A percentile compares a stretch with the other conserved stretches of the same genome.
phyloP scores from a whole-genome alignment of 2,113 vertebrate species.

The Hemichromis elongatus region DNA sequence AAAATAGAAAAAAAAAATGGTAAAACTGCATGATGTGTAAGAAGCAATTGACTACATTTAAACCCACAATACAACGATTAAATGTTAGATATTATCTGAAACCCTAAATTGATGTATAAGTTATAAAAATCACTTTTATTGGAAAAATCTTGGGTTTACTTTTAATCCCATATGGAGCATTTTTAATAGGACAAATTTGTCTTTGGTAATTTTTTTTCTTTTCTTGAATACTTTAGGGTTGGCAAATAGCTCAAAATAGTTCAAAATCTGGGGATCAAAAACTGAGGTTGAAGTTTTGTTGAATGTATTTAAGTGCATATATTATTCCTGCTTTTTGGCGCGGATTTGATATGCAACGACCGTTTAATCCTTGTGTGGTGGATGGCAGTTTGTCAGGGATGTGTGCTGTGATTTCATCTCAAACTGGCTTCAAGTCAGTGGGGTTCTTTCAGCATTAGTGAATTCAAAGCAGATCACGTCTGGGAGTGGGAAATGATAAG shows the following conservation, averaged over 20 bases:
- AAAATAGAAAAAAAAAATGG: neutral
- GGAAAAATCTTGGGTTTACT: neutral
- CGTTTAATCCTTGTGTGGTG: constrained; percentile 58
- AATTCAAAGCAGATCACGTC: constrained; percentile 77
- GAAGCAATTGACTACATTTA: neutral
- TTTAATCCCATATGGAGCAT: constrained; percentile 15
- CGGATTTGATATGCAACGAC: constrained; percentile 41
- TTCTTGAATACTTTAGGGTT: constrained; percentile 48
- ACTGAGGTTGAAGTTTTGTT: constrained; percentile 51
- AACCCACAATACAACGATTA: neutral
- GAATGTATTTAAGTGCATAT: constrained; percentile 62
- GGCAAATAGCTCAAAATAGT: constrained; percentile 44
- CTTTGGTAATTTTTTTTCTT: neutral
- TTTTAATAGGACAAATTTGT: constrained; percentile 15
- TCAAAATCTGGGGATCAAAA: constrained; percentile 44
- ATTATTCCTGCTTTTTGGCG: constrained; percentile 47
- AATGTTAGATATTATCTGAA: neutral
- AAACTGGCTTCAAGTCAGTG: constrained; percentile 72
- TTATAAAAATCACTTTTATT: neutral
- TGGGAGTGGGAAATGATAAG: constrained; percentile 73
- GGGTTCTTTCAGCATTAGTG: constrained; percentile 70
- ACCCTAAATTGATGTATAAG: neutral
- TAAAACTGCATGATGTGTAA: neutral
- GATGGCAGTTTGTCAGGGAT: constrained; percentile 70
- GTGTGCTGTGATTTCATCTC: constrained; percentile 65